phyloP scores from a whole-genome alignment of 92 coral and sea anemone species.

The Porites divaricata region DNA sequence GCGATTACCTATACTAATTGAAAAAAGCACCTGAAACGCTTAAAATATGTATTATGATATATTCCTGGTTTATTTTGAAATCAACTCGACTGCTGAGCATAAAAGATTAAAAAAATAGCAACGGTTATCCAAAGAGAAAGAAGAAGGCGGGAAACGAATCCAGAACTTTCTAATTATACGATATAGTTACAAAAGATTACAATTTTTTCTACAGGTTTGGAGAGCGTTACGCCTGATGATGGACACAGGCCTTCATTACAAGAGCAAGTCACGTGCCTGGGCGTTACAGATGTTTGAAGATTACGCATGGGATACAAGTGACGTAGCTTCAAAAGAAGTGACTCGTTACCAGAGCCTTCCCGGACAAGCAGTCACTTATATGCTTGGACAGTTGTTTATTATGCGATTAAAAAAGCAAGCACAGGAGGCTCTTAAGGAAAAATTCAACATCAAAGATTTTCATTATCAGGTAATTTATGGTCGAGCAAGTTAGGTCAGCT shows the following conservation, averaged over 20 bases:
- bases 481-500: too few relatives aligned
- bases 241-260: slow-evolving; percentile 57
- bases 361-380: slow-evolving; percentile 89
- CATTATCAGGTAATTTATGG: slow-evolving; percentile 73
- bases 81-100: too few relatives aligned
- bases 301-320: slow-evolving; percentile 69
- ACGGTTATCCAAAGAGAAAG: too few relatives aligned
- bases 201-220: slow-evolving; percentile 27
- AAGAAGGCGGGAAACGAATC: too few relatives aligned
- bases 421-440: slow-evolving; percentile 59
- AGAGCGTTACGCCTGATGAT: slow-evolving; percentile 56
- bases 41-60: too few relatives aligned
- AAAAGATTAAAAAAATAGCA: too few relatives aligned
- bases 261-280: slow-evolving; percentile 37
- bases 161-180: too few relatives aligned
- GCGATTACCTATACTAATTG: too few relatives aligned
- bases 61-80: too few relatives aligned
- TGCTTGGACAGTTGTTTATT: slow-evolving; percentile 76
- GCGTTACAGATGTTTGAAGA: slow-evolving; percentile 49
- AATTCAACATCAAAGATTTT: slow-evolving; percentile 80
- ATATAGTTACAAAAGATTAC: too few relatives aligned
- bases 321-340: slow-evolving; percentile 70
- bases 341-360: slow-evolving; percentile 94
- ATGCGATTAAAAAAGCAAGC: slow-evolving; percentile 62
- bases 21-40: too few relatives aligned